Evolutionary conservation across 2,888 invertebrate genomes (phyloP).

Genomic region (Melanchra persicariae): DNA sequence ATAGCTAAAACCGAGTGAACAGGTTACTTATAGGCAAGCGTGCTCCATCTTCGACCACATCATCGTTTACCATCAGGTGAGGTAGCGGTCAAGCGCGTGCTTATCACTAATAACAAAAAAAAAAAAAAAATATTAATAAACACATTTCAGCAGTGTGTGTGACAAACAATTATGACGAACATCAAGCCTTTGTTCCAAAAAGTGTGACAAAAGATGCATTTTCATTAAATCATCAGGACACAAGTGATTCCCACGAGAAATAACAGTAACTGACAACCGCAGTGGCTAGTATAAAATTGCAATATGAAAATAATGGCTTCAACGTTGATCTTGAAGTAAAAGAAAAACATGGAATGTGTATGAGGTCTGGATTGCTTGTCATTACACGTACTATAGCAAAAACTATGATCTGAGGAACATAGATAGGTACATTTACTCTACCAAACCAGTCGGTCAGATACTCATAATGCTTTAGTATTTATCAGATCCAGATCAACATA

Average conservation of each 20-base stretch:
- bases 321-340: slow-evolving; percentile 1
- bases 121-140: no score
- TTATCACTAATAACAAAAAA: no score
- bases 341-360: slow-evolving; percentile 41
- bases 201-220: slow-evolving; percentile 16
- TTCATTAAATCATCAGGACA: neutral
- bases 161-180: slow-evolving; percentile 2
- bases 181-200: neutral
- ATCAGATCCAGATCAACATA: slow-evolving; percentile 28
- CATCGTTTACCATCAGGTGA: no score
- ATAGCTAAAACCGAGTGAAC: no score
- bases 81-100: no score
- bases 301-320: slow-evolving; percentile 46
- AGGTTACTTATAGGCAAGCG: no score
- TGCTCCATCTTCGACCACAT: no score
- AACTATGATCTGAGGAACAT: slow-evolving; percentile 27
- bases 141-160: neutral
- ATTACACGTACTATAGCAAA: slow-evolving; percentile 45
- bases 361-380: slow-evolving; percentile 7
- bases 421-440: neutral
- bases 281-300: slow-evolving; percentile 21
- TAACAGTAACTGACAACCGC: slow-evolving; percentile 33
- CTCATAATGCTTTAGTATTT: no score
- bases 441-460: neutral
- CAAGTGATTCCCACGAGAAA: slow-evolving; percentile 21